Percentiles rank a stretch among this genome's conserved stretches.
Evolutionary conservation across 2,888 invertebrate species (phyloP).

Genomic region (Deilephila elpenor): DNA sequence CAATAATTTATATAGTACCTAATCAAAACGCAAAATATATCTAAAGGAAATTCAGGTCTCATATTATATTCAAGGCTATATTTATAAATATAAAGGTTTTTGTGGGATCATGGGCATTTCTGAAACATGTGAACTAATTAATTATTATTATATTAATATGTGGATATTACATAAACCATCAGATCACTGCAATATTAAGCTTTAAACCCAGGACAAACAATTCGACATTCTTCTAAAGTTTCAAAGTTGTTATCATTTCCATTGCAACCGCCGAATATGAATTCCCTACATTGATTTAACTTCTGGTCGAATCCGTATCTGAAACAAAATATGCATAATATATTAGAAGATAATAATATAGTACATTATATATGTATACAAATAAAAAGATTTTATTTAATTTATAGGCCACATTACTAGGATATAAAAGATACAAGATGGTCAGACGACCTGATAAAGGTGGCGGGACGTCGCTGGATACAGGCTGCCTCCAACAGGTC

Average conservation of each 20-base stretch:
- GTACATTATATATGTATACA: background rate
- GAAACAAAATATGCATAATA: background rate
- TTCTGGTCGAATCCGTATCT: background rate
- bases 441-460: too few relatives aligned
- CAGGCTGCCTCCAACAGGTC: too few relatives aligned
- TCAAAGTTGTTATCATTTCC: background rate
- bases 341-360: background rate
- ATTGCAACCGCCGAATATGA: background rate
- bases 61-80: too few relatives aligned
- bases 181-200: background rate
- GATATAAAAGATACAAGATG: too few relatives aligned
- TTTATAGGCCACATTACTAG: too few relatives aligned
- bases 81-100: background rate
- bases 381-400: too few relatives aligned
- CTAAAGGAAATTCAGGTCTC: too few relatives aligned
- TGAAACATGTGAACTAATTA: too few relatives aligned
- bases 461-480: too few relatives aligned
- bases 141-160: too few relatives aligned
- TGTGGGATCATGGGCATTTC: background rate
- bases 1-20: too few relatives aligned
- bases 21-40: too few relatives aligned
- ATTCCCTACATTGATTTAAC: background rate
- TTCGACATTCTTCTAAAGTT: background rate
- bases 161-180: background rate
- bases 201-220: background rate